These are phyloP conservation scores for Polyommatus iphigenia DNA, from an alignment of 2,888 invertebrate species.

Conservation along the genomic window DNA sequence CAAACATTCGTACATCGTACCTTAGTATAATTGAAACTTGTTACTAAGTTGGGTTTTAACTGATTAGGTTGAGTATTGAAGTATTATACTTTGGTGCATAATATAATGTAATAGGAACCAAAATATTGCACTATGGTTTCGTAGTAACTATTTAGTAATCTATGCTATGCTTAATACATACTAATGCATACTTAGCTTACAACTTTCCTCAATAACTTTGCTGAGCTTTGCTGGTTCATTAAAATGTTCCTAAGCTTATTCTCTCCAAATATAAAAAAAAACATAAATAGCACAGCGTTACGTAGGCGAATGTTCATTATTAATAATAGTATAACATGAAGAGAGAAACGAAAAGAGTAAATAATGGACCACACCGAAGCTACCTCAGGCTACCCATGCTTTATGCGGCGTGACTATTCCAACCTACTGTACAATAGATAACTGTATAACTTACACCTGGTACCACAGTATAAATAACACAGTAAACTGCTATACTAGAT, in stretches of 20 bases:
- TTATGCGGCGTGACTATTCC: conserved; percentile 44
- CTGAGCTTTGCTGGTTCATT: no score
- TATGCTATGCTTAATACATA: no score
- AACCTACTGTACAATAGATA: conserved; percentile 39
- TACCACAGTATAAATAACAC: not conserved
- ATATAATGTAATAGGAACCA: no score
- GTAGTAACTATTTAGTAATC: no score
- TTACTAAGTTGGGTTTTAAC: not conserved
- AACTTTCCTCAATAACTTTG: no score
- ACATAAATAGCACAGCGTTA: not conserved
- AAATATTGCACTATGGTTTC: no score
- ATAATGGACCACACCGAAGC: conserved; percentile 69
- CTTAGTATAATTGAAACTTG: not conserved
- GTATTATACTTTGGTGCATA: not conserved
- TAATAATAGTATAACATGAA: conserved; percentile 2
- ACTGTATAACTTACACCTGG: not conserved
- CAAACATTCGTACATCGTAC: not conserved
- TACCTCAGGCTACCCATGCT: conserved; percentile 60
- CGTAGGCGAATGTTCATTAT: not conserved
- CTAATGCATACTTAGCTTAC: no score
- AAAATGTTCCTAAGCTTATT: no score
- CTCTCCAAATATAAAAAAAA: not conserved
- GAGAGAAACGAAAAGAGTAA: conserved; percentile 58
- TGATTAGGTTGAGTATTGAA: not conserved
- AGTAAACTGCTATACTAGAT: not conserved